Evolutionary conservation across 53 echinoderm and acorn worm species (phyloP).

Genomic region (Echinarachnius parma): DNA sequence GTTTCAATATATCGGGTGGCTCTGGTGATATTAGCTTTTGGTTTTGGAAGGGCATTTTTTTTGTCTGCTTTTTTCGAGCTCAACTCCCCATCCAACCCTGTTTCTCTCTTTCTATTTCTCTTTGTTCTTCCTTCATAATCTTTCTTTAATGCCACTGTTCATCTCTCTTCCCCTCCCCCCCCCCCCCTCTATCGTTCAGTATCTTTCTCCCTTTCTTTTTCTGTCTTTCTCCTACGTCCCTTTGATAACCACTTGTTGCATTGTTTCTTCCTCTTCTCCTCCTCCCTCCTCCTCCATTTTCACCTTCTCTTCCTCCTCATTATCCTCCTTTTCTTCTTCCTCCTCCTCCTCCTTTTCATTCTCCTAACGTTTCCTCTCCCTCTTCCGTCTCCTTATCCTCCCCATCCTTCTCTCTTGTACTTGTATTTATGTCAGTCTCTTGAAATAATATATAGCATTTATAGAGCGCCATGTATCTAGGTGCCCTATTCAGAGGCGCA

Average conservation of each 20-base stretch:
- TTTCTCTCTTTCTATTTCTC: background rate
- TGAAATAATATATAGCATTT: no score
- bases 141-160: no score
- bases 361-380: background rate
- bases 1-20: no score
- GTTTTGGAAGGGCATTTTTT: no score
- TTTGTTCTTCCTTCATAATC: background rate
- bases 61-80: no score
- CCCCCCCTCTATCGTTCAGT: background rate
- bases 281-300: background rate
- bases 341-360: background rate
- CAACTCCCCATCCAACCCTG: no score
- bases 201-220: background rate
- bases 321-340: background rate
- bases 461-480: no score
- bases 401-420: background rate
- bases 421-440: no score
- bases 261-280: background rate
- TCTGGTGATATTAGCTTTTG: no score
- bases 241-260: background rate
- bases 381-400: constrained; percentile 16
- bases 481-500: no score
- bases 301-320: background rate
- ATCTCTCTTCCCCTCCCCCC: no score
- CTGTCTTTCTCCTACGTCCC: background rate